Evolutionary conservation across 1,140 invertebrate genomes (phyloP), one percentile per base, ranked within the genome.

Genomic region (Drosophila truncata): DNA sequence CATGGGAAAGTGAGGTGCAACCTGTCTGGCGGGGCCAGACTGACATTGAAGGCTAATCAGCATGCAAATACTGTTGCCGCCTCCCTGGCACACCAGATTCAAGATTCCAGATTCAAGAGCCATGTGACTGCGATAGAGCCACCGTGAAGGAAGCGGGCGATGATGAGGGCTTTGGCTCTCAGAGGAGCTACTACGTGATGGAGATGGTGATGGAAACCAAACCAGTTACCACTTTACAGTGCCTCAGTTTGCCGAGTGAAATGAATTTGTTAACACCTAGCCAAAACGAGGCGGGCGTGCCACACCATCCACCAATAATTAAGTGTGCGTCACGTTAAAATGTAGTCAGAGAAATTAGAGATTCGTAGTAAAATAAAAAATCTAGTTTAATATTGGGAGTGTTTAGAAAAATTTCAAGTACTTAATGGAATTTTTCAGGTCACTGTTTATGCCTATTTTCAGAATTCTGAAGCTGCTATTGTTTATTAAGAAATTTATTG

Each of bases 221-320:
- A 90, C 85, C 85, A 90, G 86, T 90, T 90, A 90, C 74, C 70
- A 83, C 65, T 31, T 87, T 66, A 9, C 42, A 44, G 60, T 71
- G 70, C 46, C 63, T 59, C 66, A 81, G 74, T 78, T 88, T 69
- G 82, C 82, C 76, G 71, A 91, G 87, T 91, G 80, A 91, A 91
- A 91, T 91, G 86, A 82, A 86, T 91, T 91, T 86, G 86, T 91
- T 91, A 91, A 91, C 86, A 91, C 86, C 87, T 91, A 70, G 66
- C 72, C 47, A 60, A 54, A 62, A 75, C 57, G 46, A 65, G 61
- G 74, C 63, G 70, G 81, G 81, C 78, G 81, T 85, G 61, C 49
- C 73, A 71, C 57, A 35, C 67, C 80, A 60, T 71, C 60, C 46
- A 73, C 52, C 75, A 74, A 79, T 86, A 86, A 86, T 86, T 86